Evolutionary conservation across 37 sponge, comb jelly and placozoan genomes (phyloP).

Genomic region (Haliclona indistincta): DNA sequence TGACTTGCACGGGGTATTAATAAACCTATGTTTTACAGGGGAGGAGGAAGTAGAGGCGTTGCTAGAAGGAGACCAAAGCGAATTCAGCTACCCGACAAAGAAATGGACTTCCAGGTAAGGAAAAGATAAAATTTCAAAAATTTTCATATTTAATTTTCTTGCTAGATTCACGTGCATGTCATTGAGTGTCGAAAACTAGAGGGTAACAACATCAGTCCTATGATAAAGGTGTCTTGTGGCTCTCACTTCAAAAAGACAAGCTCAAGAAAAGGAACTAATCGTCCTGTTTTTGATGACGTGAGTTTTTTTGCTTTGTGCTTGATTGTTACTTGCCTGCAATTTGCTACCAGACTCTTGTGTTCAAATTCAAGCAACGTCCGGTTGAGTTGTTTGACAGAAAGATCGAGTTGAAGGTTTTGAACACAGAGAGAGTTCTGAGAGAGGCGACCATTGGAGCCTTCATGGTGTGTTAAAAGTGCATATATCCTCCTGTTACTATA

Average conservation of each 20-base stretch:
- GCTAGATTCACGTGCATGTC: constrained; percentile 56
- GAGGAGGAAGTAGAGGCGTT: no score
- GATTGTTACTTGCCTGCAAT: background rate
- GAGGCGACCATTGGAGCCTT: constrained; percentile 95
- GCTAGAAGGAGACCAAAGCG: constrained; percentile 36
- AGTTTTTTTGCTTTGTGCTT: background rate
- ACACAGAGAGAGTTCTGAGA: constrained; percentile 78
- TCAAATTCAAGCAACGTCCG: constrained; percentile 80
- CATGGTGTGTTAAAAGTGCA: constrained; percentile 67
- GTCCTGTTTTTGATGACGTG: background rate
- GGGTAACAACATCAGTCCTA: constrained; percentile 47
- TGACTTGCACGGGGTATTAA: no score
- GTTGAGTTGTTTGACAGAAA: constrained; percentile 80
- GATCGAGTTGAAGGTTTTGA: constrained; percentile 83
- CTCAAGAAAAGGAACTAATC: background rate
- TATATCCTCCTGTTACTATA: no score
- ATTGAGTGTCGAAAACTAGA: constrained; percentile 62
- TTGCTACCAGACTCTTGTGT: constrained; percentile 71
- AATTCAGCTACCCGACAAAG: constrained; percentile 13
- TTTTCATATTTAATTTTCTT: background rate
- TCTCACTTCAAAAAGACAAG: constrained; percentile 33
- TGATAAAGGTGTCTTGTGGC: constrained; percentile 39
- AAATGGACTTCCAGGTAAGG: background rate
- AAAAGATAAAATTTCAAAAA: background rate
- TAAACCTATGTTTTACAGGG: no score